phyloP scores from a whole-genome alignment of 1,140 invertebrate genomes.

The Pachypeltis micranthus region DNA sequence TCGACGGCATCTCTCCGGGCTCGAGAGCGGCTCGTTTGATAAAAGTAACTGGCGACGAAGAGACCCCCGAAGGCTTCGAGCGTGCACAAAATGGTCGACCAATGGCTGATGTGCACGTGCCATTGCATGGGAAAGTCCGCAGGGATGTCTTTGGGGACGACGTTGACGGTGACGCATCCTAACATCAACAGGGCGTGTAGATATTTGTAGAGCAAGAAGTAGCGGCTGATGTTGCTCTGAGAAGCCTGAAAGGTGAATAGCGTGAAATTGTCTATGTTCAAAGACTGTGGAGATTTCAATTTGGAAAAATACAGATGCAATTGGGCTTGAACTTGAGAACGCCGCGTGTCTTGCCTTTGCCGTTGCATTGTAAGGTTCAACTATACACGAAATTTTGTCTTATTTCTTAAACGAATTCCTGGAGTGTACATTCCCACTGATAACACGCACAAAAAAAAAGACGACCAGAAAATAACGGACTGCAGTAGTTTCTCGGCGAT shows the following conservation, averaged over 20 bases:
- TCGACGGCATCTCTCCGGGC: background rate
- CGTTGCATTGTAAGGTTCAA: no score
- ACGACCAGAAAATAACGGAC: no score
- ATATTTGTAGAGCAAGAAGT: background rate
- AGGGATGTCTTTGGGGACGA: background rate
- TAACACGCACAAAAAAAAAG: no score
- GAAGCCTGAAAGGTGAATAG: background rate
- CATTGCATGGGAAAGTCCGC: background rate
- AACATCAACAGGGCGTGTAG: background rate
- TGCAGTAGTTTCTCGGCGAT: no score
- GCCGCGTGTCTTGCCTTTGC: no score
- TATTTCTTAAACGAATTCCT: no score
- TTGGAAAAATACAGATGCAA: no score
- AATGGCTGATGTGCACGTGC: background rate
- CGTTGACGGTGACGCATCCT: background rate
- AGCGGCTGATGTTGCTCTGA: background rate
- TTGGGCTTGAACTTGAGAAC: no score
- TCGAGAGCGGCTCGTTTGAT: background rate
- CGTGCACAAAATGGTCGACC: background rate
- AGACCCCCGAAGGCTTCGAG: background rate
- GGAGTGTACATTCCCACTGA: no score
- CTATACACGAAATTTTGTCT: no score
- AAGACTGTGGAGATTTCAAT: no score
- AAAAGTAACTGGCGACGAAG: background rate
- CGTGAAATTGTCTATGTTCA: background rate